These are phyloP conservation scores for Macrotis lagotis DNA, from an alignment of 2,113 vertebrate species.

Conservation along the genomic window DNA sequence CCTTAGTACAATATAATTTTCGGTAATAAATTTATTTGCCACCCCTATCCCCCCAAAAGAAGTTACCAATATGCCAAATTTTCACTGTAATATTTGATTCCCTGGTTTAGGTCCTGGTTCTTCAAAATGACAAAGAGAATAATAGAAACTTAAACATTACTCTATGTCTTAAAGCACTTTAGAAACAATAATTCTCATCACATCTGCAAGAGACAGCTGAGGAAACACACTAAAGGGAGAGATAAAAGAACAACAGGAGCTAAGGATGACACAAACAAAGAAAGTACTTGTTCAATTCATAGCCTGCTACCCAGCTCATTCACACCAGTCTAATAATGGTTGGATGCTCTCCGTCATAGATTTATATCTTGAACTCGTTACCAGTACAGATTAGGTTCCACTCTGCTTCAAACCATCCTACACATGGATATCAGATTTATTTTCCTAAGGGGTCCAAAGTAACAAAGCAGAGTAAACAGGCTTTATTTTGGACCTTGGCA, in stretches of 20 bases:
- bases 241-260: background rate
- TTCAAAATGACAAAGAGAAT: background rate
- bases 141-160: background rate
- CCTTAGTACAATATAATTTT: background rate
- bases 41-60: background rate
- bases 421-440: background rate
- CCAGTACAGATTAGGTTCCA: background rate
- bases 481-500: background rate
- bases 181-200: background rate
- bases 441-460: background rate
- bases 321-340: background rate
- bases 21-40: background rate
- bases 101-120: background rate
- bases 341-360: background rate
- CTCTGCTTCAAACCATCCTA: background rate
- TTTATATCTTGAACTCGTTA: background rate
- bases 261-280: background rate
- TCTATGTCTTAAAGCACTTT: constrained; percentile 1
- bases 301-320: background rate
- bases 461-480: background rate
- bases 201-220: background rate
- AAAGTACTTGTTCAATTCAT: background rate
- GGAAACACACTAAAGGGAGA: background rate
- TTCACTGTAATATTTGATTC: background rate
- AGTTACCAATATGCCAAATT: background rate